phyloP scores from a whole-genome alignment of 2,888 invertebrate species.

The Desoria tigrina region DNA sequence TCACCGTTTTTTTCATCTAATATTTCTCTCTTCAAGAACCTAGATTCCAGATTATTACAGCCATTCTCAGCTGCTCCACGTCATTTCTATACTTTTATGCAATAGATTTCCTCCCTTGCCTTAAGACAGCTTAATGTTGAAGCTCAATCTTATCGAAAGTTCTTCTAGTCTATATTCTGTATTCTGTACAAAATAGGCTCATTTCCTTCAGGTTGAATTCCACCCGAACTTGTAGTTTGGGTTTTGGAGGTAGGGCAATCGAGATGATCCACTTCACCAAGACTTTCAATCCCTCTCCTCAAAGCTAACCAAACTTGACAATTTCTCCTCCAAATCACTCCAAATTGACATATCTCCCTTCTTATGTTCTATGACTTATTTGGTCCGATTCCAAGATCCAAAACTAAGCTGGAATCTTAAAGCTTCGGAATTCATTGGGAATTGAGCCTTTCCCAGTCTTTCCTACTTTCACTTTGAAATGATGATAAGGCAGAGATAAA shows the following conservation, averaged over 20 bases:
- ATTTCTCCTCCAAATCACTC: slow-evolving; percentile 4
- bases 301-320: not conserved
- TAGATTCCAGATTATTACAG: too few relatives aligned
- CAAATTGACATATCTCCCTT: slow-evolving; percentile 1
- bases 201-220: too few relatives aligned
- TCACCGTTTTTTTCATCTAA: not conserved
- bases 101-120: slow-evolving; percentile 10
- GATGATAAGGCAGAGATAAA: too few relatives aligned
- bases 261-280: slow-evolving; percentile 1
- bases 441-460: too few relatives aligned
- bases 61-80: not conserved
- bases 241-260: too few relatives aligned
- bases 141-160: too few relatives aligned
- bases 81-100: not conserved
- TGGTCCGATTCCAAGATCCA: slow-evolving; percentile 9
- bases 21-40: slow-evolving; percentile 6
- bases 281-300: slow-evolving; percentile 7
- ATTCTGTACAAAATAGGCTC: too few relatives aligned
- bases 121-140: not conserved
- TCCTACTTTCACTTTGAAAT: too few relatives aligned
- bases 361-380: not conserved
- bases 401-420: too few relatives aligned
- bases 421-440: too few relatives aligned
- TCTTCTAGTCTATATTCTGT: too few relatives aligned
- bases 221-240: too few relatives aligned